Base-by-base conservation (phyloP, 2,797 vertebrate species). In the Vespertilio murinus region DNA sequence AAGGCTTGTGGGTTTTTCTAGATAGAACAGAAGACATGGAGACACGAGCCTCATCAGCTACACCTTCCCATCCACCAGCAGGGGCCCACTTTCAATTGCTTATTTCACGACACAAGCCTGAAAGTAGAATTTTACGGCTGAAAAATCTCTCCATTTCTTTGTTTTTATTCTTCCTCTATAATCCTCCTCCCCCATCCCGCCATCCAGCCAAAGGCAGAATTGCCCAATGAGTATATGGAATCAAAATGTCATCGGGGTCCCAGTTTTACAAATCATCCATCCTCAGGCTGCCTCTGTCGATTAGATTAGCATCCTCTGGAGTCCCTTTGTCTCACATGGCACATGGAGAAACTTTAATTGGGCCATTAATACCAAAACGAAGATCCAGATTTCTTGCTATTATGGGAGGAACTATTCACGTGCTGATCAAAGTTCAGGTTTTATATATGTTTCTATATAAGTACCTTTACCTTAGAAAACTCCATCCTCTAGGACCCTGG, bases 401-500 rank as follows among this genome's bases (percentile, higher is more conserved):
- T 87, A 38, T 1, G 59, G 20, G 47, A 70, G 92, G 40, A 95
- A 88, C 6, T 84, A 75, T 56, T 59, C 4, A 42, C 54, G n/a
- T 47, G 8, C 65, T 28, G 28, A 69, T 42, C 42, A 42, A 64
- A 17, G 38, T 75, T 79, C 67, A 80, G 33, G 33, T 84, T 70
- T 56, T 80, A 56, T 35, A 74, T 7, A 79, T 25, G 86, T 74
- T 74, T 79, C 52, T 8, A 22, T 30, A 35, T 25, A 67, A 82
- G 42, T 82, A 47, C 56, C 83, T 94, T 94, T 97, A 97, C 95
- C 83, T 25, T 59, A 40, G 38, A 28, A 91, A 20, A 93, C 33
- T 82, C 73, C 96, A 97, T 97, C 65, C 33, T 97, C 35, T n/a
- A 56, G 49, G 65, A 82, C 45, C 20, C 33, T 9, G 30, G 64